phyloP scores from a whole-genome alignment of 2,888 invertebrate genomes.

The Blera fallax region DNA sequence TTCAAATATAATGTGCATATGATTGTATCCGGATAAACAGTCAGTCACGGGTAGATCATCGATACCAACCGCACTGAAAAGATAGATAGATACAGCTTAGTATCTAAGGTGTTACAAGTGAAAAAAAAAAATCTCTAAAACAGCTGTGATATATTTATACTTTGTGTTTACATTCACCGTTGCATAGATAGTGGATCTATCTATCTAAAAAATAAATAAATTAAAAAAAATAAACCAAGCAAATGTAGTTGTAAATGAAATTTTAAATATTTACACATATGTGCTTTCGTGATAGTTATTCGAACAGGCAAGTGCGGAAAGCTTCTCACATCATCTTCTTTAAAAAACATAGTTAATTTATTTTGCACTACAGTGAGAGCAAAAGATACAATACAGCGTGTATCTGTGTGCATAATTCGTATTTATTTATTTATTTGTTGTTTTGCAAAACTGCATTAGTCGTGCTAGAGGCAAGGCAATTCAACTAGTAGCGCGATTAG shows the following conservation, averaged over 20 bases:
- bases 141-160: constrained; percentile 64
- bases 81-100: neutral
- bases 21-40: constrained; percentile 40
- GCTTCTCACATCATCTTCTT: constrained; percentile 34
- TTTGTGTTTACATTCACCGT: constrained; percentile 35
- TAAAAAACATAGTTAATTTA: constrained; percentile 20
- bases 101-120: neutral
- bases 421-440: neutral
- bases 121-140: constrained; percentile 19
- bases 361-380: constrained; percentile 23
- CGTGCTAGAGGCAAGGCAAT: constrained; percentile 17
- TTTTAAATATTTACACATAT: constrained; percentile 29
- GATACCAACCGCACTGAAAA: neutral
- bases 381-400: constrained; percentile 7
- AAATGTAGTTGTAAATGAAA: constrained; percentile 10
- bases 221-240: neutral
- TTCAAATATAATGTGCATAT: constrained; percentile 5
- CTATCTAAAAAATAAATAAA: neutral
- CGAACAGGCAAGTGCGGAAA: constrained; percentile 36
- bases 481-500: constrained; percentile 25
- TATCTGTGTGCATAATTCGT: constrained; percentile 22
- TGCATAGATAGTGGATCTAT: constrained; percentile 42
- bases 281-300: constrained; percentile 22
- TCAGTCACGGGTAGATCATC: constrained; percentile 38
- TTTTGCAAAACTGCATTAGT: constrained; percentile 48